Evolutionary conservation across 37 sponge, comb jelly and placozoan genomes (phyloP), one percentile per base, ranked within the genome.

Genomic region (Bolinopsis microptera): DNA sequence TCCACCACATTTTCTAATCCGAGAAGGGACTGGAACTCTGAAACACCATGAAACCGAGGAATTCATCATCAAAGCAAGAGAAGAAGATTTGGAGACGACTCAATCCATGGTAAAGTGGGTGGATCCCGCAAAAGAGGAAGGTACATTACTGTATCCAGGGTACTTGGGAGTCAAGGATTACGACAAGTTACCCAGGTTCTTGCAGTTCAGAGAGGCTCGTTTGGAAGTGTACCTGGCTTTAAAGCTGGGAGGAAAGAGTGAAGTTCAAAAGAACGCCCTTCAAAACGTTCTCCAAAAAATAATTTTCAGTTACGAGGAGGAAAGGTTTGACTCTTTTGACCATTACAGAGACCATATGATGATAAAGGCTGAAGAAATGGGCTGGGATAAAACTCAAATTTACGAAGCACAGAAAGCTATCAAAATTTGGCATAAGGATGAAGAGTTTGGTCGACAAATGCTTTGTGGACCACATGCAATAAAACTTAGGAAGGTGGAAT

Each of bases 11-110:
- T 35, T 80, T 21, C 82, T 80, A 21, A 37, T 35, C 24, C 35
- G 38, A 34, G 35, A 33, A 34, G 82, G n/a, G 82, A 21, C 2
- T 8, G 82, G 82, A 13, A 80, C 82, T 36, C 35, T 80, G 8
- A 80, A 80, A 22, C 82, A 80, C 23, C 82, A 36, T 21, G 38
- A 33, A 21, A 80, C 37, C 8, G 82, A 80, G 82, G 37, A 80
- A 9, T 80, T 80, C 37, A 2, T 80, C 30, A 13, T 80, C 82
- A 34, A 80, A 34, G 82, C 82, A 2, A 27, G 82, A 22, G 82
- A 70, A n/a, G 74, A 70, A 22, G 74, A 70, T 70, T 22, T 70
- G 74, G 26, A 22, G 30, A 70, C 74, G 2, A 1, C 21, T 70
- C 25, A 26, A 22, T 28, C 74, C 25, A 70, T 70, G 74, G 74